These are phyloP conservation scores for Rotaria sp. DNA, from an alignment of 2,888 invertebrate genomes.

Conservation along the genomic window DNA sequence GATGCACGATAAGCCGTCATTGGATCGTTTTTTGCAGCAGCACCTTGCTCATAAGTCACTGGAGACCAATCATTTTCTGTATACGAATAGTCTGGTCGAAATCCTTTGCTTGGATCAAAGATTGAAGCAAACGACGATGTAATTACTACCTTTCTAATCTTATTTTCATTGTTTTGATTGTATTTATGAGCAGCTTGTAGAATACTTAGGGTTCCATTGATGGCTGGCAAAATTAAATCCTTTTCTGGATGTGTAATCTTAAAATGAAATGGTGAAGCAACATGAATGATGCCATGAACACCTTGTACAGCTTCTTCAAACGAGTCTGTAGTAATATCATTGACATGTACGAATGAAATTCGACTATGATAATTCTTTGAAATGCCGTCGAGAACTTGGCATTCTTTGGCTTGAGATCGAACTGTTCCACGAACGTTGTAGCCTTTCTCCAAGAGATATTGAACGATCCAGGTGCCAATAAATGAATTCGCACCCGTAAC, in stretches of 20 bases:
- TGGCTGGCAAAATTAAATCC: slow-evolving; percentile 56
- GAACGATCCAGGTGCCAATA: slow-evolving; percentile 58
- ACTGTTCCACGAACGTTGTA: slow-evolving; percentile 58
- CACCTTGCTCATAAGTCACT: not conserved
- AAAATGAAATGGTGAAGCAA: slow-evolving; percentile 55
- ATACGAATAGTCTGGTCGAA: slow-evolving; percentile 43
- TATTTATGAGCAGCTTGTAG: slow-evolving; percentile 53
- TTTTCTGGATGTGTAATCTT: slow-evolving; percentile 48
- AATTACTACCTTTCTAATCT: slow-evolving; percentile 56
- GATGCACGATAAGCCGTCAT: slow-evolving; percentile 54
- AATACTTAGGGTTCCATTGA: slow-evolving; percentile 57
- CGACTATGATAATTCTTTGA: not conserved
- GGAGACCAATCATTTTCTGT: slow-evolving; percentile 55
- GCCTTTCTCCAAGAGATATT: slow-evolving; percentile 56
- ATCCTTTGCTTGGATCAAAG: slow-evolving; percentile 44
- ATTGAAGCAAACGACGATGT: slow-evolving; percentile 58
- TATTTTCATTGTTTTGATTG: slow-evolving; percentile 52
- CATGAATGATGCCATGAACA: slow-evolving; percentile 56
- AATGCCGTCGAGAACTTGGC: slow-evolving; percentile 47
- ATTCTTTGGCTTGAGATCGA: slow-evolving; percentile 42
- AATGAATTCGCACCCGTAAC: slow-evolving; percentile 50
- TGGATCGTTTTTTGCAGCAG: slow-evolving; percentile 45
- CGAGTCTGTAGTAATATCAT: not conserved
- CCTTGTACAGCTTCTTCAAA: slow-evolving; percentile 53
- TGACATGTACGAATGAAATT: not conserved